Percentiles rank a stretch among this genome's conserved stretches.
Conservation (phyloP, 2,113 vertebrate species). For the Tiliqua scincoides region DNA sequence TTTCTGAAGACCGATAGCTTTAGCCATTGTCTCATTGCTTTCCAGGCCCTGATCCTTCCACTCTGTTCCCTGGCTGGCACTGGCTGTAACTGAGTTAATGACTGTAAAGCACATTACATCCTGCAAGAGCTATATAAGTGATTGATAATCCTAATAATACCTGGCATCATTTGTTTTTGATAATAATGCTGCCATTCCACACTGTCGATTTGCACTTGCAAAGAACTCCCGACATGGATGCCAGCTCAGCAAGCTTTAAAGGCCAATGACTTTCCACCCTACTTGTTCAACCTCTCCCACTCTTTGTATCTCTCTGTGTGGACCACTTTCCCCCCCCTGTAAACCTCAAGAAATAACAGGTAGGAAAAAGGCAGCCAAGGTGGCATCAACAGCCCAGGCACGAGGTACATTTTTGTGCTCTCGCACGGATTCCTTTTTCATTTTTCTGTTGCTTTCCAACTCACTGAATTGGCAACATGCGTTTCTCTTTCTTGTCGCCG, state of each 20-base stretch:
- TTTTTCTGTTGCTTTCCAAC: slow-evolving; percentile 37
- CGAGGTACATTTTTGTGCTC: slow-evolving; percentile 20
- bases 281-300: slow-evolving; percentile 30
- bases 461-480: slow-evolving; percentile 36
- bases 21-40: background rate
- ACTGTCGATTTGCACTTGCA: background rate
- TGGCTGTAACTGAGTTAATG: background rate
- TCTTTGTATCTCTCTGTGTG: background rate
- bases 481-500: slow-evolving; percentile 45
- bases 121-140: background rate
- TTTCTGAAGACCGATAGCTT: background rate
- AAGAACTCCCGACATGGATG: slow-evolving; percentile 2
- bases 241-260: background rate
- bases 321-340: background rate
- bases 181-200: background rate
- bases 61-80: background rate
- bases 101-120: background rate
- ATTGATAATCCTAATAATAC: background rate
- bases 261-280: slow-evolving; percentile 34
- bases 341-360: slow-evolving; percentile 23
- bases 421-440: slow-evolving; percentile 3
- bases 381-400: slow-evolving; percentile 16
- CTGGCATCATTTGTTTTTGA: background rate
- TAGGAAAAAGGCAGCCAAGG: background rate
- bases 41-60: background rate